A percentile compares a stretch with the other conserved stretches of the same genome.
These are phyloP conservation scores for Ceramica pisi DNA, from an alignment of 2,888 invertebrate genomes.

Conservation along the genomic window DNA sequence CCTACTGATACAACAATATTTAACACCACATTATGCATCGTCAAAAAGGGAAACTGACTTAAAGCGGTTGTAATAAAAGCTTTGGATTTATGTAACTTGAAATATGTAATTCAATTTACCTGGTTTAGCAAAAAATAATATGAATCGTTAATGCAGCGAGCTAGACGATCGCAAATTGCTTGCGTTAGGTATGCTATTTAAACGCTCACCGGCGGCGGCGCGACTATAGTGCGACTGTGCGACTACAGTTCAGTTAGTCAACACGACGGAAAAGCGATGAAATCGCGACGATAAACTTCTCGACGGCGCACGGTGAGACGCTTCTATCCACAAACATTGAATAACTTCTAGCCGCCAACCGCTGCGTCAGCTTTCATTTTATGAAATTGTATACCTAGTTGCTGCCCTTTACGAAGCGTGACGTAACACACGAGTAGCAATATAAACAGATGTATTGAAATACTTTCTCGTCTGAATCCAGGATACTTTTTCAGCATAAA, in stretches of 20 bases:
- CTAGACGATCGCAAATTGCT: constrained; percentile 37
- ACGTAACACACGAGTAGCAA: constrained; percentile 40
- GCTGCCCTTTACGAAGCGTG: constrained; percentile 62
- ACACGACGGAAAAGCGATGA: constrained; percentile 74
- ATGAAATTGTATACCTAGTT: constrained; percentile 65
- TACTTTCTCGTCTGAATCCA: constrained; percentile 45
- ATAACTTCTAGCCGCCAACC: constrained; percentile 59
- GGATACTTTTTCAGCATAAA: constrained; percentile 37
- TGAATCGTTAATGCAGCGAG: constrained; percentile 40
- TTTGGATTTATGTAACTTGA: background rate
- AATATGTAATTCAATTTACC: constrained; percentile 8
- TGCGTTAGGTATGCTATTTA: constrained; percentile 50
- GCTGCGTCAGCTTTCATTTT: constrained; percentile 66
- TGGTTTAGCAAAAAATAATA: constrained; percentile 16
- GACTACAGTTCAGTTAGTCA: constrained; percentile 73
- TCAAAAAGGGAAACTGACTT: constrained; percentile 48
- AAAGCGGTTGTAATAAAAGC: constrained; percentile 46
- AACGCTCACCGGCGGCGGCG: constrained; percentile 64
- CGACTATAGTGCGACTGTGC: constrained; percentile 39
- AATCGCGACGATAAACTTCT: constrained; percentile 73
- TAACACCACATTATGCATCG: constrained; percentile 35
- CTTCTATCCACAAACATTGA: constrained; percentile 65
- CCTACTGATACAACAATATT: constrained; percentile 46
- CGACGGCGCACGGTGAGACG: constrained; percentile 58
- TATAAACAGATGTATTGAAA: constrained; percentile 38